Base-by-base conservation (phyloP, 2,888 invertebrate genomes). In the Spilosoma lubricipeda region DNA sequence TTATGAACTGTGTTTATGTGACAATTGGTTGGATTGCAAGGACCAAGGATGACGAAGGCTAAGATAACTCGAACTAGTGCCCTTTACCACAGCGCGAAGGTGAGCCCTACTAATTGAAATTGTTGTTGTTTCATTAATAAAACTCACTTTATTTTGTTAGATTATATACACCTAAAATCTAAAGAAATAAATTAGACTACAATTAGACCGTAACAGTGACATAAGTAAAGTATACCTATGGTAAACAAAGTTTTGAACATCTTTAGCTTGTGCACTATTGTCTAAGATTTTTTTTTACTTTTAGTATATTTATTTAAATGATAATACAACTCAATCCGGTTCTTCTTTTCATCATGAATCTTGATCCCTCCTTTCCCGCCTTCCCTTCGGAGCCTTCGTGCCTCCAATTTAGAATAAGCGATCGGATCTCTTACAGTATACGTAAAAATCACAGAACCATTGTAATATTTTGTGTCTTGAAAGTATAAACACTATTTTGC, bases 1-100 rank as follows among this genome's bases (percentile, higher is more conserved):
- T 91, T 93, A 90, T 90, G 89, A 91, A 91, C 91, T 91, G 91
- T 93, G 93, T 83, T 73, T 85, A 82, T 86, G 90, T 91, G 91
- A 89, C 78, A 65, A 73, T 85, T 82, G 80, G 83, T 83, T 79
- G 92, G 93, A 91, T 91, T 90, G 81, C 81, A 76, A 81, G 77
- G 82, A 82, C 82, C 74, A 80, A 90, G 82, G 80, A 96, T 96
- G 96, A 96, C 96, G 85, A 97, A 97, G 91, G 96, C 96, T 76
- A 97, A 96, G 90, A 90, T 91, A 84, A 96, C 95, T 74, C 90
- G 95, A 87, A 96, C 95, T 79, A 96, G 96, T 89, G 97, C 98
- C 82, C 96, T 98, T 77, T 97, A 97, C 92, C 97, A 98, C 93
- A 97, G 97, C 88, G 97, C 97, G 73, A 97, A 97, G 97, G 98